A percentile compares a stretch with the other conserved stretches of the same genome.
Conservation (phyloP, 2,888 invertebrate genomes). For the Sinotaia quadrata region DNA sequence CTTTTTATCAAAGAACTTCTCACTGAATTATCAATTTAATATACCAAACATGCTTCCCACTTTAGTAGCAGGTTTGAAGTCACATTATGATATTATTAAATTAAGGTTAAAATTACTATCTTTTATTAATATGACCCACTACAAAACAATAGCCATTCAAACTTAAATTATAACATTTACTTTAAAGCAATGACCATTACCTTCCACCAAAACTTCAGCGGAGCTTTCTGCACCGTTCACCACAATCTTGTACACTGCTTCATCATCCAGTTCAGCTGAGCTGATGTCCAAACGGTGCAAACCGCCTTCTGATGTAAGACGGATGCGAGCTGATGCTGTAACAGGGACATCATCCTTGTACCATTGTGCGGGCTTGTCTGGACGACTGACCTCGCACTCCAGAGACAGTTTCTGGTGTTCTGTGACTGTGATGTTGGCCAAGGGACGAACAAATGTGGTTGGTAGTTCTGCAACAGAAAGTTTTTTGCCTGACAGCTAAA, state of each 20-base stretch:
- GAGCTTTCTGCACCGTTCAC: slow-evolving; percentile 60
- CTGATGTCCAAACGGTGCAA: slow-evolving; percentile 62
- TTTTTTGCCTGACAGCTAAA: no score
- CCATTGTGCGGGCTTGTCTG: slow-evolving; percentile 69
- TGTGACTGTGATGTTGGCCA: slow-evolving; percentile 58
- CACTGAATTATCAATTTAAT: no score
- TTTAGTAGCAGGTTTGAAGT: no score
- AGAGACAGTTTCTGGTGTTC: slow-evolving; percentile 60
- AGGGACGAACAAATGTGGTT: slow-evolving; percentile 56
- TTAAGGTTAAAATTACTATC: no score
- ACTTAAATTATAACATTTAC: not conserved
- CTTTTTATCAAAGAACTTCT: no score
- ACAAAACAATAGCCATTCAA: not conserved
- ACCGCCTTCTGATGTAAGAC: slow-evolving; percentile 55
- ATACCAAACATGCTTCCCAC: no score
- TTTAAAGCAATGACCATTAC: slow-evolving; percentile 36
- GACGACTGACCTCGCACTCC: slow-evolving; percentile 65
- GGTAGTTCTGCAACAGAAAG: slow-evolving; percentile 59
- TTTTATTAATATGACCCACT: no score
- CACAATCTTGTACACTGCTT: slow-evolving; percentile 67
- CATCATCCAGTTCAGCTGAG: slow-evolving; percentile 65
- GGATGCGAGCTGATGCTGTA: slow-evolving; percentile 51
- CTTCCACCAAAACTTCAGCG: slow-evolving; percentile 62
- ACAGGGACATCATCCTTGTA: slow-evolving; percentile 60
- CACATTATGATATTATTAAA: no score